A percentile compares a stretch with the other conserved stretches of the same genome.
These are phyloP conservation scores for Coregonus ussuriensis DNA, from an alignment of 2,797 vertebrate genomes.

Conservation along the genomic window DNA sequence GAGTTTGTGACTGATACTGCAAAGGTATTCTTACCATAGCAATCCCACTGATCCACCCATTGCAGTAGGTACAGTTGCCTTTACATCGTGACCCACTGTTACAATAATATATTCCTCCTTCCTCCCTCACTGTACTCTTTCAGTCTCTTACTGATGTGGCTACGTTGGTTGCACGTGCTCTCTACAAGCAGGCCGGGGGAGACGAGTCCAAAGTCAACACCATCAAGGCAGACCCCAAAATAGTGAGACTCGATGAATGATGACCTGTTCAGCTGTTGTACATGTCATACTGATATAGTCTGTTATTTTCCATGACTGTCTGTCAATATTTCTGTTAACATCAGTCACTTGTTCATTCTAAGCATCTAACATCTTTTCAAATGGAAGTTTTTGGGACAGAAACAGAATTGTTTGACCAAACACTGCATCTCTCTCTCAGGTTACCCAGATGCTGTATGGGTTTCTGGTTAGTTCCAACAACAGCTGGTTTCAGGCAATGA, in stretches of 20 bases:
- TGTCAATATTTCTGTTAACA: background rate
- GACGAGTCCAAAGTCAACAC: slow-evolving; percentile 22
- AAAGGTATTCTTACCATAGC: slow-evolving; percentile 67
- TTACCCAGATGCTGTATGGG: slow-evolving; percentile 85
- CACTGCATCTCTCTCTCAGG: slow-evolving; percentile 65
- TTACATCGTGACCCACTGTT: background rate
- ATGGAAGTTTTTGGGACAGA: background rate
- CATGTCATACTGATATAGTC: background rate
- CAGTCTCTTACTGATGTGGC: slow-evolving; percentile 87
- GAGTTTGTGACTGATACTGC: slow-evolving; percentile 80
- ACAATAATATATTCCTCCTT: background rate
- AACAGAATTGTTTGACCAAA: background rate
- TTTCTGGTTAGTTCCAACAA: slow-evolving; percentile 89
- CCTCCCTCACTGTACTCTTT: background rate
- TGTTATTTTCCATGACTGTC: background rate
- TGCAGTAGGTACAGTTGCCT: background rate
- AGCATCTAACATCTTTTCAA: background rate
- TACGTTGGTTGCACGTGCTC: slow-evolving; percentile 81
- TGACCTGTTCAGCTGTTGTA: background rate
- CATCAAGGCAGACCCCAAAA: slow-evolving; percentile 80
- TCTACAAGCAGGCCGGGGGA: slow-evolving; percentile 87
- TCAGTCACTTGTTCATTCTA: background rate
- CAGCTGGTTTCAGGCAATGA: slow-evolving; percentile 86
- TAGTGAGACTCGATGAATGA: slow-evolving; percentile 66
- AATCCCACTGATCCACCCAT: background rate